A percentile compares a stretch with the other conserved stretches of the same genome.
Conservation (phyloP, 2,113 vertebrate genomes). For the Hippolais icterina region DNA sequence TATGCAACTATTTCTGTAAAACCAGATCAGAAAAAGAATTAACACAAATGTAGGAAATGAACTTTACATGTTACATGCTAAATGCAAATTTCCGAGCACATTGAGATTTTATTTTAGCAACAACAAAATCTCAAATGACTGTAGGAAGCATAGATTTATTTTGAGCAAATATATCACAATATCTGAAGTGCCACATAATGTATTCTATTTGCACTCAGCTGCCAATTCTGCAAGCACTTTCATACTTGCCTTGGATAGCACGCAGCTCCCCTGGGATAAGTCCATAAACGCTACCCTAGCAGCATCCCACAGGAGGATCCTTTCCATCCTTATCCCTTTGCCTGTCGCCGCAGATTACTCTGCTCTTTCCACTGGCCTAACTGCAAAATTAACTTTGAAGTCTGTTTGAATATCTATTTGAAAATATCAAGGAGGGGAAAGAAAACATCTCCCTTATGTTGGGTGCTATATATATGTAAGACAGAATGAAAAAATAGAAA, state of each 20-base stretch:
- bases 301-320: not conserved
- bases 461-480: not conserved
- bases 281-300: not conserved
- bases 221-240: not conserved
- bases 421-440: not conserved
- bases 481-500: not conserved
- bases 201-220: not conserved
- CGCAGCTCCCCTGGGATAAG: not conserved
- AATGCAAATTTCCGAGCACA: not conserved
- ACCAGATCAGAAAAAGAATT: not conserved
- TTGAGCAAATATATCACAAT: not conserved
- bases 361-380: not conserved
- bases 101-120: not conserved
- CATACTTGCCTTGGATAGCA: not conserved
- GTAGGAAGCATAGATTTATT: not conserved
- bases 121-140: not conserved
- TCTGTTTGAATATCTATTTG: not conserved
- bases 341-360: not conserved
- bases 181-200: not conserved
- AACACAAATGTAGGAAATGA: not conserved
- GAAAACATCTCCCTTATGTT: not conserved
- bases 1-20: not conserved
- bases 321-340: not conserved
- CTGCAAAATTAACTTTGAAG: not conserved
- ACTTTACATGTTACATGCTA: not conserved